Conservation (phyloP, 2,888 invertebrate genomes). For the Heteromyza rotundicornis region DNA sequence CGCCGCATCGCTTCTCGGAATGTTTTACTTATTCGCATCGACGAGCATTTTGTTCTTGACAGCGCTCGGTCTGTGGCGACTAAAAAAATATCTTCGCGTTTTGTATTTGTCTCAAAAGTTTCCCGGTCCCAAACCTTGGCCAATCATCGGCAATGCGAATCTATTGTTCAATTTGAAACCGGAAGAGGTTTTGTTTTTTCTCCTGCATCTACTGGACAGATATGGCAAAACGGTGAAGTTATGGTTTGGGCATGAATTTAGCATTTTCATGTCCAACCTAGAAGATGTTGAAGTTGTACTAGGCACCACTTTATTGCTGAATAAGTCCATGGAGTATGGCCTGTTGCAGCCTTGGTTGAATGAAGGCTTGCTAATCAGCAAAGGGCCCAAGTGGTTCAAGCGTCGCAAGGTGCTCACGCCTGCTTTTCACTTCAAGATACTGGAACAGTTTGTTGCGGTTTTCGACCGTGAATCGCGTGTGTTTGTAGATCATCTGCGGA, state of each 20-base stretch:
- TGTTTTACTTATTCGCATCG: too few species aligned
- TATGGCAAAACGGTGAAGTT: constrained; percentile 36
- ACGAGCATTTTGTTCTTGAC: too few species aligned
- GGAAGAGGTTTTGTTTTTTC: constrained; percentile 24
- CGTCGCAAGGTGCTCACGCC: constrained; percentile 75
- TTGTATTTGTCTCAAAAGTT: constrained; percentile 34
- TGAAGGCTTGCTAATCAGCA: constrained; percentile 42
- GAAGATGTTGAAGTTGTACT: constrained; percentile 38
- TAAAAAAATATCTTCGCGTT: constrained; percentile 23
- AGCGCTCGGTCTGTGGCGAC: too few species aligned
- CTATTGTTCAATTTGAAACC: constrained; percentile 38
- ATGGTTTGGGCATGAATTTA: constrained; percentile 35
- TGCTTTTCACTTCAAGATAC: constrained; percentile 77
- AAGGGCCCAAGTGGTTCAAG: constrained; percentile 67
- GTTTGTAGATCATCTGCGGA: constrained; percentile 58
- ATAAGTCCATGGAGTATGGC: constrained; percentile 38
- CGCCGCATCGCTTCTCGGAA: too few species aligned
- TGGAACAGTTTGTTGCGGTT: constrained; percentile 72
- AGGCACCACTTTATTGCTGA: constrained; percentile 29
- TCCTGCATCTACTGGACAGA: constrained; percentile 24
- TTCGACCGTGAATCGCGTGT: constrained; percentile 69
- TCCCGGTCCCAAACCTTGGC: constrained; percentile 57
- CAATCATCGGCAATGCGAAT: constrained; percentile 64
- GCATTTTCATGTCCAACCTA: constrained; percentile 36
- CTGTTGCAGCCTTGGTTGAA: constrained; percentile 41